A percentile compares a stretch with the other conserved stretches of the same genome.
Evolutionary conservation across 2,888 invertebrate genomes (phyloP).

Genomic region (Acanthopleura granulata): DNA sequence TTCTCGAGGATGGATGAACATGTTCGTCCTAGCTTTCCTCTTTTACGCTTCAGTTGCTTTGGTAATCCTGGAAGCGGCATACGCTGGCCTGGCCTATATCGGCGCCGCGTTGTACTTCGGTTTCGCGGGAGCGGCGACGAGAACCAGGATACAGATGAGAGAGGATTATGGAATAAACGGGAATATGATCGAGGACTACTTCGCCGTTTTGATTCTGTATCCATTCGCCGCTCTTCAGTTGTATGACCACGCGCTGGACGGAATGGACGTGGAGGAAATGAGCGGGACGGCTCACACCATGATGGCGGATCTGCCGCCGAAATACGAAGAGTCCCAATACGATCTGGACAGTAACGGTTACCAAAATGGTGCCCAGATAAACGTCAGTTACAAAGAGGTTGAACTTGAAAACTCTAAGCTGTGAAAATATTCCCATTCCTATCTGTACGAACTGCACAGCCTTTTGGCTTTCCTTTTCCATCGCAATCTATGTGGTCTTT

Average conservation of each 20-base stretch:
- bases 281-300: too few relatives aligned
- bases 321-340: not conserved
- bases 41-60: not conserved
- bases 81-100: not conserved
- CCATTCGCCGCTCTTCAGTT: constrained; percentile 1
- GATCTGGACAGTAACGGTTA: too few relatives aligned
- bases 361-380: too few relatives aligned
- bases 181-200: constrained; percentile 5
- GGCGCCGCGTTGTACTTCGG: constrained; percentile 10
- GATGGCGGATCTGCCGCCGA: not conserved
- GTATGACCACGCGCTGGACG: not conserved
- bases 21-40: not conserved
- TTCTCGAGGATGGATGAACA: not conserved
- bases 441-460: too few relatives aligned
- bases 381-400: too few relatives aligned
- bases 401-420: too few relatives aligned
- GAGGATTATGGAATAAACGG: constrained; percentile 2
- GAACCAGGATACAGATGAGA: constrained; percentile 9
- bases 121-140: not conserved
- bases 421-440: too few relatives aligned
- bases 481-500: too few relatives aligned
- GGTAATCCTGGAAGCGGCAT: not conserved
- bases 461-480: too few relatives aligned
- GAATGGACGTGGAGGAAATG: not conserved
- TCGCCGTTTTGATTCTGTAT: constrained; percentile 14